These are phyloP conservation scores for Holothuria scabra DNA, from an alignment of 53 echinoderm and acorn worm species.

Conservation along the genomic window DNA sequence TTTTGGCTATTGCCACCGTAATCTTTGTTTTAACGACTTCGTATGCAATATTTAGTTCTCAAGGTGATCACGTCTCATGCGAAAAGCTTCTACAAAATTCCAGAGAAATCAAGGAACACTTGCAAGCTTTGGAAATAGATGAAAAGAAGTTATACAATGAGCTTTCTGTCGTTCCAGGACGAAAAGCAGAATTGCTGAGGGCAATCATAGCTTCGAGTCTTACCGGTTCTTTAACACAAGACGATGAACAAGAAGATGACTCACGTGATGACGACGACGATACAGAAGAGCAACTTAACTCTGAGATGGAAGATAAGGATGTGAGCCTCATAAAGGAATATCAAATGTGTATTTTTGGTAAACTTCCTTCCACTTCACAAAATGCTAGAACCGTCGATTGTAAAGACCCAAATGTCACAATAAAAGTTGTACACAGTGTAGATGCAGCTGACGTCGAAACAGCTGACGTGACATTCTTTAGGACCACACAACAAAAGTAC, in stretches of 20 bases:
- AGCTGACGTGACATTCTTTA: conserved; percentile 27
- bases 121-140: not conserved
- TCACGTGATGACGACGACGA: no score
- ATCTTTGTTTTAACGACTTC: conserved; percentile 29
- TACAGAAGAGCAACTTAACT: no score
- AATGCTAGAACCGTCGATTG: not conserved
- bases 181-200: conserved; percentile 19
- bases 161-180: not conserved
- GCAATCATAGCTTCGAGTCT: conserved; percentile 19
- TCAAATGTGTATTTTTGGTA: conserved; percentile 24
- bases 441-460: not conserved
- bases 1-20: conserved; percentile 33
- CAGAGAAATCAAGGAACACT: not conserved
- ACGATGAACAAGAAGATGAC: not conserved
- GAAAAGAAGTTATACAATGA: not conserved
- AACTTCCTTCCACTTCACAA: not conserved
- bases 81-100: conserved; percentile 26
- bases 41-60: conserved; percentile 19
- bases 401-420: conserved; percentile 1
- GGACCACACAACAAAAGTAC: conserved; percentile 19
- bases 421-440: not conserved
- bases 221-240: not conserved
- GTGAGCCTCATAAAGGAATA: not conserved
- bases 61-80: conserved; percentile 29
- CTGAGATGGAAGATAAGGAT: not conserved